Evolutionary conservation across 2,797 vertebrate genomes (phyloP), one percentile per base, ranked within the genome.

Genomic region (Malacoctenus gilli): DNA sequence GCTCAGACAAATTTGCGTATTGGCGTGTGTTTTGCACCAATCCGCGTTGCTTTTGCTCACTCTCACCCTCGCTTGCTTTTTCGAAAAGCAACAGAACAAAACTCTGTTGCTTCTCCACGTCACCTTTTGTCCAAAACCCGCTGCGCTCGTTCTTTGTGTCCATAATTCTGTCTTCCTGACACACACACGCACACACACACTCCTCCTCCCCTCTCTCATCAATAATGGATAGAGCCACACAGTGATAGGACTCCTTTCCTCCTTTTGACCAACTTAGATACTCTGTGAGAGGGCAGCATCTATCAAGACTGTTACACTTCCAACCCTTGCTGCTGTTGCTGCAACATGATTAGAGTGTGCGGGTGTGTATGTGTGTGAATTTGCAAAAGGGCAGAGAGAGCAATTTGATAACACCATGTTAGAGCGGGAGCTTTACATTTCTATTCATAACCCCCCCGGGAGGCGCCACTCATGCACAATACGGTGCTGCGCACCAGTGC

Each of bases 151-250:
- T 25, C 30, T 31, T n/a, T 4, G 1, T 40, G 35, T 30, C 36
- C 23, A 51, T 59, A 36, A 55, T 25, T 44, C 22, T 41, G 19
- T 23, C 15, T 46, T 22, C 11, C 59, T 28, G 25, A 39, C 50
- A 14, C 25, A 42, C 38, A 14, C 34, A 5, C 43, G 19, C 8
- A 32, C n/a, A 38, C 25, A 25, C 46, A 36, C 20, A 12, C 20
- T 28, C 13, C 9, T 41, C 37, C 34, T 16, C 11, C 36, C 41
- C 47, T 65, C 35, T 59, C 32, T 72, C 59, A 85, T 83, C 68
- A 82, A 82, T 79, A 82, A 79, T 80, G 35, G 50, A 80, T 75
- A 50, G 44, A 60, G 65, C 62, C 67, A 66, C 62, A 68, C 18
- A 39, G 69, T 68, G 62, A 73, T 68, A 41, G 63, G 40, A 47